phyloP scores from a whole-genome alignment of 2,888 invertebrate genomes.

The Idaea dimidiata region DNA sequence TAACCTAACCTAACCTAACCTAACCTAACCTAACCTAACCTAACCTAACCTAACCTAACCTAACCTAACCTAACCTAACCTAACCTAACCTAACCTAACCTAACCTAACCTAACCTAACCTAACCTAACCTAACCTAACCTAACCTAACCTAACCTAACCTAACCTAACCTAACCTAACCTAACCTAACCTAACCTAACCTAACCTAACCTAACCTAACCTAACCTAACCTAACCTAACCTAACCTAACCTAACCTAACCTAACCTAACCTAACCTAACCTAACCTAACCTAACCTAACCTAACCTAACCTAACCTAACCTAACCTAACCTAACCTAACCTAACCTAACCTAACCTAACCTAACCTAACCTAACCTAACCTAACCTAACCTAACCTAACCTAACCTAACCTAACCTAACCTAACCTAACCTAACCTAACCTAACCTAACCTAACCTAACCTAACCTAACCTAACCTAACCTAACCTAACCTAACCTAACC shows the following conservation, averaged over 20 bases:
- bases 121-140: slow-evolving; percentile 4
- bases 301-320: slow-evolving; percentile 4
- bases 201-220: slow-evolving; percentile 4
- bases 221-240: slow-evolving; percentile 4
- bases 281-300: slow-evolving; percentile 4
- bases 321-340: slow-evolving; percentile 4
- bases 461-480: slow-evolving; percentile 4
- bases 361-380: slow-evolving; percentile 4
- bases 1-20: slow-evolving; percentile 4
- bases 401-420: slow-evolving; percentile 4
- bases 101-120: slow-evolving; percentile 4
- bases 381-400: slow-evolving; percentile 4
- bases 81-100: slow-evolving; percentile 4
- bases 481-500: slow-evolving; percentile 4
- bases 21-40: slow-evolving; percentile 4
- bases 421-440: slow-evolving; percentile 4
- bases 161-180: slow-evolving; percentile 4
- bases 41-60: slow-evolving; percentile 4
- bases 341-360: slow-evolving; percentile 4
- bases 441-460: slow-evolving; percentile 4
- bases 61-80: slow-evolving; percentile 4
- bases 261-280: slow-evolving; percentile 4
- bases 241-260: slow-evolving; percentile 4
- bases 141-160: slow-evolving; percentile 4
- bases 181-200: slow-evolving; percentile 4